Percentiles rank a stretch among this genome's conserved stretches.
Evolutionary conservation across 2,797 vertebrate genomes (phyloP).

Genomic region (Borostomias antarcticus): DNA sequence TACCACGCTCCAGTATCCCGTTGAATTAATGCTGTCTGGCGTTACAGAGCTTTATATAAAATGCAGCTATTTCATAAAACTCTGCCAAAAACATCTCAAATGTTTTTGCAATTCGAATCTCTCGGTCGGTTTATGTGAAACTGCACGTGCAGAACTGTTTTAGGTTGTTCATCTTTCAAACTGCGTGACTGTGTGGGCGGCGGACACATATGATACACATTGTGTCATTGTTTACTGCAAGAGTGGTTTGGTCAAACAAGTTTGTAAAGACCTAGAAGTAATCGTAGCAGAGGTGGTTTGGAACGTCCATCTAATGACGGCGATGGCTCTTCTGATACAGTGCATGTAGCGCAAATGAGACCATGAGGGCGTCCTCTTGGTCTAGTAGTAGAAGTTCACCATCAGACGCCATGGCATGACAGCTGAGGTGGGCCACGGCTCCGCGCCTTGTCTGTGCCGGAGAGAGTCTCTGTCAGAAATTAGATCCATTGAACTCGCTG

Average conservation of each 20-base stretch:
- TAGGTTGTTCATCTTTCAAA: not conserved
- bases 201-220: not conserved
- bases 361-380: too few species aligned
- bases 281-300: too few species aligned
- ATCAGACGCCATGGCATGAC: too few species aligned
- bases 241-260: too few species aligned
- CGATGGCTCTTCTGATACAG: too few species aligned
- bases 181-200: not conserved
- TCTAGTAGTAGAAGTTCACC: too few species aligned
- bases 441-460: not conserved
- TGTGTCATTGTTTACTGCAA: not conserved
- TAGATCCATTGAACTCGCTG: constrained; percentile 71
- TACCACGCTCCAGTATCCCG: constrained; percentile 50
- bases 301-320: too few species aligned
- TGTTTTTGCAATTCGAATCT: constrained; percentile 51
- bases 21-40: constrained; percentile 49
- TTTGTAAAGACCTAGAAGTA: too few species aligned
- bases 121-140: constrained; percentile 53
- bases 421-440: not conserved
- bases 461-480: constrained; percentile 54
- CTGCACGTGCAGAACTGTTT: constrained; percentile 37
- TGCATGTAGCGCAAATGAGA: too few species aligned
- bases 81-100: constrained; percentile 29
- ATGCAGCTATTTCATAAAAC: constrained; percentile 49
- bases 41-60: constrained; percentile 43